Base-by-base conservation (phyloP, 2,113 vertebrate species). In the Cyprinodon tularosa region DNA sequence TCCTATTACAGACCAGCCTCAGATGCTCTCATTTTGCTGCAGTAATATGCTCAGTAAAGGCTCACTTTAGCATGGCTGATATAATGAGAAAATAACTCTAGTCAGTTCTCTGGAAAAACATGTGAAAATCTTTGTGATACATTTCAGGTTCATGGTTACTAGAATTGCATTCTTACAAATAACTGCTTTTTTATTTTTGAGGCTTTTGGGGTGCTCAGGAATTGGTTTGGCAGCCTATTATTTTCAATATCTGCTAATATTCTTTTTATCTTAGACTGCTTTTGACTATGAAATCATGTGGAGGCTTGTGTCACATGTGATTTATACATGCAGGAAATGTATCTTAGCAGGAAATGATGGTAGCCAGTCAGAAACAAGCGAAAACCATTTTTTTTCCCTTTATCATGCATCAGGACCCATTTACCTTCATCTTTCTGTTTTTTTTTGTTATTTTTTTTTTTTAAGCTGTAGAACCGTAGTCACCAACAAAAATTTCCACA, bases 61-160 rank as follows among this genome's bases (percentile, higher is more conserved):
- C 60, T 76, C 48, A 40, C 61, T 72, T 69, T 83, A 74, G 61
- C 78, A 76, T 62, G 72, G 86, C 62, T 77, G 63, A 44, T 86
- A 80, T 84, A 81, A 84, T 79, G 77, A 81, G 75, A 68, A 68
- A 77, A 38, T 87, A 62, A 59, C 84, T 86, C 83, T 29, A 38
- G 65, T 70, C 60, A 60, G 70, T 82, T 83, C 57, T 48, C 71
- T 74, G 73, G 67, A 60, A 83, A 80, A 77, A 68, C 73, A 81
- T 72, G 57, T 29, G 17, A 77, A 64, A 76, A 72, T 22, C 4
- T 17, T 36, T 12, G 0, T 4, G 13, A 39, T 53, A 61, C 17
- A 57, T 57, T 44, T 9, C 5, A 12, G 15, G 42, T 12, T 14
- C 22, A 60, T 20, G 68, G 7, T 36, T 29, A 7, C 42, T 14